Conservation (phyloP, 2,888 invertebrate genomes). For the Eremobia ochroleuca region DNA sequence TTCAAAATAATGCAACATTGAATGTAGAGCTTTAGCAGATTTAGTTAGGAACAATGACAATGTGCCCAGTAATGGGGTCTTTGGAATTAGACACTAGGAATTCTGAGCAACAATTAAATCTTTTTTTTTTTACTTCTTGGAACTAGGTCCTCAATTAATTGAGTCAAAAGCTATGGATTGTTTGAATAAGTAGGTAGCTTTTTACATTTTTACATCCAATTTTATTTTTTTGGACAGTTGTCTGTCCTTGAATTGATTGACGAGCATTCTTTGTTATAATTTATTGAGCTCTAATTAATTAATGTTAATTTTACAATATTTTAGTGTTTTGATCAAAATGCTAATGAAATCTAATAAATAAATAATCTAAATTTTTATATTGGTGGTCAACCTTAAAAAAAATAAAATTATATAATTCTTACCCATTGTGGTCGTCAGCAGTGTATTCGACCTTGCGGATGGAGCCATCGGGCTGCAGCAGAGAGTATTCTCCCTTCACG, state of each 20-base stretch:
- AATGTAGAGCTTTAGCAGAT: background rate
- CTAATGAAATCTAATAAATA: conserved; percentile 2
- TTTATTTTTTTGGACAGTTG: background rate
- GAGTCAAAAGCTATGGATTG: background rate
- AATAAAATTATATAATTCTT: conserved; percentile 63
- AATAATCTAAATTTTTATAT: background rate
- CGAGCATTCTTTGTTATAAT: background rate
- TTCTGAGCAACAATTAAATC: background rate
- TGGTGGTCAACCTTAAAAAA: background rate
- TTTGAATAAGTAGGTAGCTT: background rate
- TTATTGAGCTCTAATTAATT: background rate
- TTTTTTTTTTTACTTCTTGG: background rate
- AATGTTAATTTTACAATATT: conserved; percentile 11
- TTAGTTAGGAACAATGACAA: background rate
- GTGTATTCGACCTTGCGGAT: conserved; percentile 90
- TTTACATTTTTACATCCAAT: background rate
- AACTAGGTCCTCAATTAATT: background rate
- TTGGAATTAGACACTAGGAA: background rate
- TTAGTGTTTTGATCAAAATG: conserved; percentile 15
- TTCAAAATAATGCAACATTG: background rate
- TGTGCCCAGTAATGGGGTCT: background rate
- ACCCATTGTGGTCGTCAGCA: conserved; percentile 90
- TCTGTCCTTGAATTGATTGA: background rate
- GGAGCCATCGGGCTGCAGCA: conserved; percentile 91
- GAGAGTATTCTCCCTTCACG: conserved; percentile 89